Evolutionary conservation across 92 coral and sea anemone species (phyloP), one percentile per base, ranked within the genome.

Genomic region (Porites divaricata): DNA sequence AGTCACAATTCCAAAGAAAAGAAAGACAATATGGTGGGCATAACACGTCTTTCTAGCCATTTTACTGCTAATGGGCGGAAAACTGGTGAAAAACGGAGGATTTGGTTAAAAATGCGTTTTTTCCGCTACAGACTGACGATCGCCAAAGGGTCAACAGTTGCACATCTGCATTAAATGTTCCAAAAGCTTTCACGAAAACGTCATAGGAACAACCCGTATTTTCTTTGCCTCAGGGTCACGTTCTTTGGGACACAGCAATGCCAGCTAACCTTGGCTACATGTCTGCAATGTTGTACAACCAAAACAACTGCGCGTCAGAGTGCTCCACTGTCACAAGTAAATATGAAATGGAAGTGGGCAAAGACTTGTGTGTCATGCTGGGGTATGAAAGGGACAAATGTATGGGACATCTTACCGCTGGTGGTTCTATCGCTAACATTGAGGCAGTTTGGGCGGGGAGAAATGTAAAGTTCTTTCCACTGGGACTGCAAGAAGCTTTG

Each of bases 361-460:
- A 73, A 6, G 94, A 94, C 63, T 88, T 92, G 74, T 92, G 98
- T 68, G 91, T 74, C 66, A 94, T 94, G 98, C 86, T 94, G 16
- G 98, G 98, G 16, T 94, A 83, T 74, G 95, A 94, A 67, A 83
- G 80, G 20, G 84, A 85, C 50, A 80, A 88, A 61, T 75, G 86
- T 84, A 67, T 61, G 87, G 93, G 95, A 1, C 95, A 92, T 70
- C 85, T 94, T 2, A 86, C 86, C 22, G 58, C 89, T 17, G 98
- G 98, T 26, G 98, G 98, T 2, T 63, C 93, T 7, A 81, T 91
- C 24, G 96, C 96, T 16, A 95, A 95, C 88, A 95, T 95, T 71
- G 98, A 95, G 80, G 90, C 98, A 26, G 77, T 95, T 81, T 95
- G 98, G 98, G 94, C 90, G 16, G 95, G 93, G 14, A 84, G 98